A percentile compares a stretch with the other conserved stretches of the same genome.
Evolutionary conservation across 2,113 vertebrate species (phyloP).

Genomic region (Equus przewalskii): DNA sequence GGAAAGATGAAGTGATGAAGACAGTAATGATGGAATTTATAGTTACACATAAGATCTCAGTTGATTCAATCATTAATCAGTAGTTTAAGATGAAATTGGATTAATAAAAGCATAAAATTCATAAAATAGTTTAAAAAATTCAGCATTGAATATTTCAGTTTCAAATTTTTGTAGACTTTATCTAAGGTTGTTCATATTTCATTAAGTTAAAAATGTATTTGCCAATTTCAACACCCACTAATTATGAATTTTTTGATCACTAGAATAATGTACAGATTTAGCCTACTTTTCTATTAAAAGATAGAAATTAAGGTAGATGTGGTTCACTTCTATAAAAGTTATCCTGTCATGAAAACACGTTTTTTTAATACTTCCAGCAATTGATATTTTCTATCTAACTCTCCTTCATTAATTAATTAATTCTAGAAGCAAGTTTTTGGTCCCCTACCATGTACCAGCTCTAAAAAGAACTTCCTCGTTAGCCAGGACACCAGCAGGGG

Average conservation of each 20-base stretch:
- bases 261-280: neutral
- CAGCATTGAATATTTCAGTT: neutral
- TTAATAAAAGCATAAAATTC: conserved; percentile 75
- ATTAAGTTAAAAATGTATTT: conserved; percentile 24
- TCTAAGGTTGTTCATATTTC: neutral
- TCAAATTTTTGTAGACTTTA: neutral
- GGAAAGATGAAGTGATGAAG: neutral
- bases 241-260: neutral
- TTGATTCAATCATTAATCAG: conserved; percentile 64
- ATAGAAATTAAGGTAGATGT: neutral
- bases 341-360: neutral
- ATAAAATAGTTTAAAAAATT: conserved; percentile 64
- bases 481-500: neutral
- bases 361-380: neutral
- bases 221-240: neutral
- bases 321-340: neutral
- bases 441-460: neutral
- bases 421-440: neutral
- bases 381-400: neutral
- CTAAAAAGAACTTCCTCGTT: neutral
- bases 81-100: conserved; percentile 36
- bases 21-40: neutral
- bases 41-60: neutral
- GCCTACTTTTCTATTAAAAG: neutral
- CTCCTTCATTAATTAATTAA: neutral